Evolutionary conservation across 2,888 invertebrate genomes (phyloP), one percentile per base, ranked within the genome.

Genomic region (Scotopteryx bipunctaria): DNA sequence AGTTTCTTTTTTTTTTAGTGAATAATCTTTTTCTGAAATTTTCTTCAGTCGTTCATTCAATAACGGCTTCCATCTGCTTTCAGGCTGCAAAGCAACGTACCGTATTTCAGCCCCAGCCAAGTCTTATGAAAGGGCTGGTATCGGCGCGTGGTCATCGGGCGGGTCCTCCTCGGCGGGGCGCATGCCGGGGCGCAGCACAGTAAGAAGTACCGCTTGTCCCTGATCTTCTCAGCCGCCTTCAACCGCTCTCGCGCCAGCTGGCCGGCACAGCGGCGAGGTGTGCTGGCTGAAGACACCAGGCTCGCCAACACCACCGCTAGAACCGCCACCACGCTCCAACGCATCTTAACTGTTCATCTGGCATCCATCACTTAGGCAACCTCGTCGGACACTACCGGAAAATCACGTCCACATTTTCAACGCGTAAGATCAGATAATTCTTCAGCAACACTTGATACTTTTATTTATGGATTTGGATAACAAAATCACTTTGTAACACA

Each of bases 91-190:
- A n/a, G 2, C 4, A 42, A 42, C 81, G 14, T 85, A 89, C 88
- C 88, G 56, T 88, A 80, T 71, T 86, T 87, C 5, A 89, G 73
- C 44, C 88, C 88, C 47, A 82, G 79, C 88, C 88, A 88, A 8
- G 87, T 85, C 46, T 76, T 86, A 61, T 89, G 88, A 61, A 78
- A 87, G 1, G 89, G 89, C 57, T 88, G 88, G 69, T 90, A 90
- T 14, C 73, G 71, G 45, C 79, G 72, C 2, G 76, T 60, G 11
- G 80, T 60, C 1, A 73, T 69, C 2, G 78, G 79, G 5, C 76
- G 71, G 35, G 73, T 71, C 27, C 81, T 64, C 36, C 73, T 73
- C 0, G 64, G 71, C 0, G 64, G 59, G 0, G 71, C 68, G 55
- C 89, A 89, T 0, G 78, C 52, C 0, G 84, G 71, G 0, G 82